These are phyloP conservation scores for Mesocentrotus franciscanus DNA, from an alignment of 53 echinoderm and acorn worm genomes.

Conservation along the genomic window DNA sequence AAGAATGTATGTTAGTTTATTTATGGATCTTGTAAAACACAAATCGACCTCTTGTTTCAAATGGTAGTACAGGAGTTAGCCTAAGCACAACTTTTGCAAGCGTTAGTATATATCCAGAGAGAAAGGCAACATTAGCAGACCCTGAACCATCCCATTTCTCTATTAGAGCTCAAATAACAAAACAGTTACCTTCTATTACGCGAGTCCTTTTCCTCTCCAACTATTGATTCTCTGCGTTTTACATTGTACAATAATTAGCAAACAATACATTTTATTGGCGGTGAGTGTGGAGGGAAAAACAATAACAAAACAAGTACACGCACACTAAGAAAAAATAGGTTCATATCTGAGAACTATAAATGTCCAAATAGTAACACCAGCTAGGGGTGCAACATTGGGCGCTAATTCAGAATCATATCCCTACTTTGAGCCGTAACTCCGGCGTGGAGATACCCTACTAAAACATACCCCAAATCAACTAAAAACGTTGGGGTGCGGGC, in stretches of 20 bases:
- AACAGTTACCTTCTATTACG: slow-evolving; percentile 5
- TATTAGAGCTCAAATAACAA: not conserved
- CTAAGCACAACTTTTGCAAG: not conserved
- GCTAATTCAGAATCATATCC: no score
- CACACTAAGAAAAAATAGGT: not conserved
- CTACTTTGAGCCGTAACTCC: no score
- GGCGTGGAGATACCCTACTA: no score
- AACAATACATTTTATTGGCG: slow-evolving; percentile 7
- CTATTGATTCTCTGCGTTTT: slow-evolving; percentile 23
- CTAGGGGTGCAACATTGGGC: not conserved
- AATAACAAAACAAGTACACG: not conserved
- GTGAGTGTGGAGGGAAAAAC: not conserved
- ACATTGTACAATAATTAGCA: not conserved
- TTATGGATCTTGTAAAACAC: no score
- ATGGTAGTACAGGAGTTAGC: not conserved
- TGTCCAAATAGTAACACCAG: not conserved
- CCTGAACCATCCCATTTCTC: not conserved
- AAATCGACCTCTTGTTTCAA: not conserved
- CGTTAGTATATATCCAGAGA: slow-evolving; percentile 15
- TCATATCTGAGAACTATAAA: not conserved
- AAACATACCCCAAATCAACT: no score
- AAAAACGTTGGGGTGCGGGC: no score
- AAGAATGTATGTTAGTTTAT: no score
- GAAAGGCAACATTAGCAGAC: slow-evolving; percentile 15
- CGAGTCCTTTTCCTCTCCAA: slow-evolving; percentile 3